Evolutionary conservation across 2,888 invertebrate species (phyloP).

Genomic region (Drosophila kambysellisi): DNA sequence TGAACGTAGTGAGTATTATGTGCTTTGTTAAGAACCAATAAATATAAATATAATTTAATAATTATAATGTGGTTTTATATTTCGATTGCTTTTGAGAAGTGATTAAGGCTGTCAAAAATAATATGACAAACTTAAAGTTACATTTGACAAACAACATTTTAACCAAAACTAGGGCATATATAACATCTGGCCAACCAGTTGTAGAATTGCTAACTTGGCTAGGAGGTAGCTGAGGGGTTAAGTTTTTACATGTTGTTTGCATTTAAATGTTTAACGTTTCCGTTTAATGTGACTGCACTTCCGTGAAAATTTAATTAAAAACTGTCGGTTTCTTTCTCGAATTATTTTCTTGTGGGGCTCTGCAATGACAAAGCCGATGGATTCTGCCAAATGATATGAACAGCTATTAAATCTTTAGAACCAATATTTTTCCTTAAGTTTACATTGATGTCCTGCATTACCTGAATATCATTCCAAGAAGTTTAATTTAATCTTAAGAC

Average conservation of each 20-base stretch:
- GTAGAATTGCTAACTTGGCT: background rate
- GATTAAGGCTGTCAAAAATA: background rate
- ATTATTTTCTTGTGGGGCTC: conserved; percentile 21
- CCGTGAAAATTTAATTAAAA: conserved; percentile 82
- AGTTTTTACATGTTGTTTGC: conserved; percentile 29
- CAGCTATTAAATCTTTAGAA: background rate
- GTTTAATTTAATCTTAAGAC: background rate
- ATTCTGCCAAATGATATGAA: background rate
- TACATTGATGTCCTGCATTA: background rate
- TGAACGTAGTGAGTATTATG: background rate
- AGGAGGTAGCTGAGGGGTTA: background rate
- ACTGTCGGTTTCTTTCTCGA: conserved; percentile 62
- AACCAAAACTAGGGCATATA: background rate
- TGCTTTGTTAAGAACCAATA: background rate
- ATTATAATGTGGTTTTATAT: background rate
- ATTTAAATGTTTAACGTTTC: conserved; percentile 76
- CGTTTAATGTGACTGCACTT: conserved; percentile 74
- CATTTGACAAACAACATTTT: background rate
- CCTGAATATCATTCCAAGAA: background rate
- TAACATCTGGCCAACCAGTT: conserved; percentile 1
- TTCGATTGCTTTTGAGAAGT: background rate
- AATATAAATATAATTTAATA: background rate
- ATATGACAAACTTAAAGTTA: conserved; percentile 4
- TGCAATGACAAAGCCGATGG: conserved; percentile 11
- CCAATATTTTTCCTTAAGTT: background rate